phyloP scores from a whole-genome alignment of 2,113 vertebrate species.

The Tetrao urogallus region DNA sequence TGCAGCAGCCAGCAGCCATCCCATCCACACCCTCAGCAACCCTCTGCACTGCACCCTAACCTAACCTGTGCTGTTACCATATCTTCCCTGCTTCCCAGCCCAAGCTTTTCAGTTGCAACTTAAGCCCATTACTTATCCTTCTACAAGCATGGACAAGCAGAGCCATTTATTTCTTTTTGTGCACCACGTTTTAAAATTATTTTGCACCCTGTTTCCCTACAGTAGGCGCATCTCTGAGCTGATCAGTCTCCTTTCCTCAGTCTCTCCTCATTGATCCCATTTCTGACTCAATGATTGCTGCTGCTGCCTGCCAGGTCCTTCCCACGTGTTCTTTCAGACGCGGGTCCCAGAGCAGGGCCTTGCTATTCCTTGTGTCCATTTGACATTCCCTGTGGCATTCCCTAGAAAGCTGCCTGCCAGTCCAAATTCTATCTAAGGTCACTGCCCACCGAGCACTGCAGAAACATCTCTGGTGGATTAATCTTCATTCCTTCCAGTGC shows the following conservation, averaged over 20 bases:
- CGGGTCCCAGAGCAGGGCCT: neutral
- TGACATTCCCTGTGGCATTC: neutral
- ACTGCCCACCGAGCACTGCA: neutral
- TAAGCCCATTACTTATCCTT: neutral
- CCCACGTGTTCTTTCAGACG: neutral
- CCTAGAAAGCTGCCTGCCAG: neutral
- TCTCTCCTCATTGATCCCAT: neutral
- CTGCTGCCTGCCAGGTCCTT: neutral
- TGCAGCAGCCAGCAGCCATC: neutral
- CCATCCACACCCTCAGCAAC: neutral
- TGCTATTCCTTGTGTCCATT: neutral
- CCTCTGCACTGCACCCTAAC: neutral
- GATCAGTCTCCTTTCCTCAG: neutral
- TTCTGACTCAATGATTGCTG: neutral
- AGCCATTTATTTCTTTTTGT: neutral
- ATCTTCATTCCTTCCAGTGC: neutral
- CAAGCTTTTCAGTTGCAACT: neutral
- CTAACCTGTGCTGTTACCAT: neutral
- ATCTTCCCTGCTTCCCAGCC: neutral
- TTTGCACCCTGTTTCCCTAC: neutral
- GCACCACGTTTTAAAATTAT: neutral
- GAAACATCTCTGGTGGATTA: neutral
- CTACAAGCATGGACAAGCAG: neutral
- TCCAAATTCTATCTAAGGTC: neutral
- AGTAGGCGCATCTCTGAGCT: neutral